Evolutionary conservation across 2,113 vertebrate genomes (phyloP).

Genomic region (Eptesicus fuscus): DNA sequence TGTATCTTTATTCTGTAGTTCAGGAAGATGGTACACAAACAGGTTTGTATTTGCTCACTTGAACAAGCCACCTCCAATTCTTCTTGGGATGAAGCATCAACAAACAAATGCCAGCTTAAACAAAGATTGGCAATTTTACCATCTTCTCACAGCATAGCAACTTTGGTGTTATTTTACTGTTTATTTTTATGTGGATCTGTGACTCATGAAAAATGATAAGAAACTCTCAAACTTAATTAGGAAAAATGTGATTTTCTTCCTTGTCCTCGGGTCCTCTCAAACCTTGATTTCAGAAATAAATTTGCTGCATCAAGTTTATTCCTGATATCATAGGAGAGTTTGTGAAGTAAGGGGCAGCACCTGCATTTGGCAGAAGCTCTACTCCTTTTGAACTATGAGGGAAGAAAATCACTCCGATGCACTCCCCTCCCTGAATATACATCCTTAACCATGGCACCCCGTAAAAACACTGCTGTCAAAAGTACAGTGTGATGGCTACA

Average conservation of each 20-base stretch:
- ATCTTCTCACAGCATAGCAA: background rate
- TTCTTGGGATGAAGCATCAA: background rate
- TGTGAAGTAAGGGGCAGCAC: background rate
- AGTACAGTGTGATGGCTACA: background rate
- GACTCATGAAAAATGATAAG: background rate
- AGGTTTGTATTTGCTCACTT: background rate
- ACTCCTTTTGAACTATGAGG: background rate
- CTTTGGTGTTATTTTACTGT: conserved; percentile 1
- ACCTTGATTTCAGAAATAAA: conserved; percentile 20
- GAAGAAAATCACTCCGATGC: background rate
- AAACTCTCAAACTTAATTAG: background rate
- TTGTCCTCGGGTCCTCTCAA: background rate
- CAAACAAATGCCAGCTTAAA: background rate
- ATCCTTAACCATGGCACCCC: background rate
- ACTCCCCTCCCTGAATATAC: background rate
- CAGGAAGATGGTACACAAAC: background rate
- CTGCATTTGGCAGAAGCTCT: background rate
- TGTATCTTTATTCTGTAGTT: background rate
- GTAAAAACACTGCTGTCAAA: background rate
- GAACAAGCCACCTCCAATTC: background rate
- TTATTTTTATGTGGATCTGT: background rate
- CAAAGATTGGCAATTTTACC: background rate
- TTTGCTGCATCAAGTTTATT: background rate
- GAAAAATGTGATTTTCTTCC: background rate
- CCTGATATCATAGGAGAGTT: background rate